A percentile compares a stretch with the other conserved stretches of the same genome.
Evolutionary conservation across 2,113 vertebrate genomes (phyloP).

Genomic region (Syngnathus scovelli): DNA sequence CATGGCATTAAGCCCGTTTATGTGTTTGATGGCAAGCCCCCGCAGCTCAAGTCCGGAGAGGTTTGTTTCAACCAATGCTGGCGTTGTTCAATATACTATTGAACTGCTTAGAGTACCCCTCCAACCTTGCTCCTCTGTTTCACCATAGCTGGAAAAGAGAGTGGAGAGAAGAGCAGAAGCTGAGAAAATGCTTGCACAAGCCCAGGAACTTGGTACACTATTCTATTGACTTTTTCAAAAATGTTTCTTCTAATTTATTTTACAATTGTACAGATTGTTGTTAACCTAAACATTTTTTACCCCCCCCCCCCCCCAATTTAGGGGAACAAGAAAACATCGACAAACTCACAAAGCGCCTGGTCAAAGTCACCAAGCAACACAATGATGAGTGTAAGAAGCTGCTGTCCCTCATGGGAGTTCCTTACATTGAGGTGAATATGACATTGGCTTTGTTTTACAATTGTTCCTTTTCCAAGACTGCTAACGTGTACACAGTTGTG

Average conservation of each 20-base stretch:
- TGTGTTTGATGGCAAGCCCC: conserved; percentile 92
- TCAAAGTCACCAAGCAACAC: conserved; percentile 93
- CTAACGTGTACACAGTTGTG: too few species aligned
- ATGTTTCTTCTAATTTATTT: too few species aligned
- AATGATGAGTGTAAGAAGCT: conserved; percentile 90
- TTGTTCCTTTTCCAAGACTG: too few species aligned
- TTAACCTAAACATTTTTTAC: neutral
- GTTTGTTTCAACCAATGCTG: conserved; percentile 51
- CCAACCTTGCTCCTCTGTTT: neutral
- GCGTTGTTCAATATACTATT: neutral
- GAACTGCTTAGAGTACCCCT: neutral
- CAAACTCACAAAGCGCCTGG: conserved; percentile 89
- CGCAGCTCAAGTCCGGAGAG: conserved; percentile 88
- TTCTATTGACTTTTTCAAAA: neutral
- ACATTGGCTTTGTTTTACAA: neutral
- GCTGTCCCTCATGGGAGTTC: conserved; percentile 88
- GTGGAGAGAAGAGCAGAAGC: conserved; percentile 87
- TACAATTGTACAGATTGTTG: too few species aligned
- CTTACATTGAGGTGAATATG: conserved; percentile 77
- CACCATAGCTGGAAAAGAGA: conserved; percentile 76
- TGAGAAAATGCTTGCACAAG: conserved; percentile 84
- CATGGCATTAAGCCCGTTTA: conserved; percentile 92
- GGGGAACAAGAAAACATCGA: conserved; percentile 83
- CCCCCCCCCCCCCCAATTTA: conserved; percentile 22
- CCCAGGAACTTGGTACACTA: conserved; percentile 77